Evolutionary conservation across 30 jellyfish, hydroid and myxozoan species (phyloP).

Genomic region (Chrysaora quinquecirrha): DNA sequence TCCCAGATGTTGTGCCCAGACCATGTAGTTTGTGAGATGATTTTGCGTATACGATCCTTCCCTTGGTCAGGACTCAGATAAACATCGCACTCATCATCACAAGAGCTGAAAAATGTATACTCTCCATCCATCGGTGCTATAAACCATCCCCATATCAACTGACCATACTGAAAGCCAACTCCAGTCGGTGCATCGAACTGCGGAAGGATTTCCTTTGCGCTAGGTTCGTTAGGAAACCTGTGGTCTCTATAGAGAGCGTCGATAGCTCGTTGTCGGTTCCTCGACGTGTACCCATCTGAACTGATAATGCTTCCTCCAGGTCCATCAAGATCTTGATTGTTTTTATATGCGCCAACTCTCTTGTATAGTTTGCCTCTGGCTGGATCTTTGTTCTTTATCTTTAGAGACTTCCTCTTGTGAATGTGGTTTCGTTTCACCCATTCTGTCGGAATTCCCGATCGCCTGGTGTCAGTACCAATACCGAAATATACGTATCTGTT

Average conservation of each 20-base stretch:
- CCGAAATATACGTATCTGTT: constrained; percentile 89
- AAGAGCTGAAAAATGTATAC: constrained; percentile 90
- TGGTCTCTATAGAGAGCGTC: constrained; percentile 92
- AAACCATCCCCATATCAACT: constrained; percentile 98
- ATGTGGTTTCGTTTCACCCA: not conserved
- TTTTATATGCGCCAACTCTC: constrained; percentile 19
- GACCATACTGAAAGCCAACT: constrained; percentile 94
- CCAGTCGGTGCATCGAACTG: constrained; percentile 97
- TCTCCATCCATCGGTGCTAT: constrained; percentile 98
- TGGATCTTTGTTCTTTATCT: not conserved
- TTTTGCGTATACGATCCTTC: constrained; percentile 88
- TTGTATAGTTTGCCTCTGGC: not conserved
- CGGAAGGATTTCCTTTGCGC: constrained; percentile 85
- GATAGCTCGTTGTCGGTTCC: constrained; percentile 72
- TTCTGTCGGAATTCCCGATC: constrained; percentile 40
- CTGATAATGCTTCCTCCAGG: constrained; percentile 73
- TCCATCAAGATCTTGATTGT: constrained; percentile 75
- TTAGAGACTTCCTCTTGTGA: not conserved
- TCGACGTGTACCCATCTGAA: constrained; percentile 27
- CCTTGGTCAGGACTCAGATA: constrained; percentile 97
- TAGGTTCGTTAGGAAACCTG: constrained; percentile 96
- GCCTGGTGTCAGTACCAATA: constrained; percentile 50
- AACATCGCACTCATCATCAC: constrained; percentile 98
- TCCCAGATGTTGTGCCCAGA: constrained; percentile 95
- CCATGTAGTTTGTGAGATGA: constrained; percentile 96